Evolutionary conservation across 2,888 invertebrate genomes (phyloP), one percentile per base, ranked within the genome.

Genomic region (Trichogramma evanescens): DNA sequence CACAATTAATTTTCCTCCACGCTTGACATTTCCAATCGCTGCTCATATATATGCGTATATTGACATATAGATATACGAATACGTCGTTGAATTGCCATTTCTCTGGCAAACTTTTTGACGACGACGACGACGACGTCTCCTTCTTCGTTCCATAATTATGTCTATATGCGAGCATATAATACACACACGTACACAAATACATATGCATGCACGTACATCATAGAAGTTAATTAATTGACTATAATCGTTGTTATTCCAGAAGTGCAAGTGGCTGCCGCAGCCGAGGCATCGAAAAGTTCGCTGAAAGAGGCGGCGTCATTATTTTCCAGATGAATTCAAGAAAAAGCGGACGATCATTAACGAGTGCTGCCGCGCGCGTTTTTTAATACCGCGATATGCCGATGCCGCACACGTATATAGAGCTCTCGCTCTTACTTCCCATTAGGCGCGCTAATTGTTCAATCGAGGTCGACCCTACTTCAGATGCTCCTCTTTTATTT

Each of bases 1-100:
- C 74, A 74, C 76, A 76, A 77, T 77, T 77, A 77, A 77, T 77
- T 76, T 75, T 71, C 26, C 70, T 72, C 72, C 71, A 71, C 72
- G 72, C 73, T 72, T 72, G 38, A 10, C 26, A 26, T 38, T 9
- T 42, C 70, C 70, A 72, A 74, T 74, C 75, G 73, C 67, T 68
- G 66, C 67, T 50, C 68, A 69, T 66, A 65, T 65, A 9, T 45
- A 45, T 45, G n/a, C 8, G n/a, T n/a, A 65, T 66, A 66, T 66
- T 66, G 63, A 68, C 62, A 59, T 62, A 54, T 54, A 59, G 65
- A 26, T 26, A 26, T 26, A 2, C 26, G 26, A 26, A 26, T 26
- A 26, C 26, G 26, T 26, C 26, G 26, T 26, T 26, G 26, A 26
- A 26, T 26, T 26, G 26, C 26, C 26, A 26, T 26, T 26, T 26